phyloP scores from a whole-genome alignment of 2,888 invertebrate genomes.

The Andrena fulva region DNA sequence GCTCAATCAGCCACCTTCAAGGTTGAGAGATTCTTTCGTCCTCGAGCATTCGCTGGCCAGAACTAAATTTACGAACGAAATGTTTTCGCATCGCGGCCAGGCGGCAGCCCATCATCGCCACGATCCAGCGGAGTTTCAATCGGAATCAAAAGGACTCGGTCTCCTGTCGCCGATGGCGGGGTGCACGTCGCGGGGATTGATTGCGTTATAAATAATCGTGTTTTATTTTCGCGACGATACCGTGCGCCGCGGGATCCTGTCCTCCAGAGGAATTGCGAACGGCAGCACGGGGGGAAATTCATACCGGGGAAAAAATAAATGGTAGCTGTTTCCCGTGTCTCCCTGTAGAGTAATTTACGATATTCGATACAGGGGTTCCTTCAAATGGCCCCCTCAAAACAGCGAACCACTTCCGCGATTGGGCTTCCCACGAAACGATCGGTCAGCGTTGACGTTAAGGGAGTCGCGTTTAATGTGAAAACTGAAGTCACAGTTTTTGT shows the following conservation, averaged over 20 bases:
- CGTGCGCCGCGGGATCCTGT: not conserved
- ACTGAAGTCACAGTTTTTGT: not conserved
- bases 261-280: not conserved
- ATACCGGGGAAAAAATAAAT: not conserved
- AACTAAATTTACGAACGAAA: conserved; percentile 65
- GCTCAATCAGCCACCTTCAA: conserved; percentile 68
- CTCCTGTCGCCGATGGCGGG: not conserved
- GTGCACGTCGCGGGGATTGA: conserved; percentile 14
- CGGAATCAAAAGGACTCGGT: conserved; percentile 7
- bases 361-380: not conserved
- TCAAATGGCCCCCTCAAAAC: not conserved
- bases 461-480: not conserved
- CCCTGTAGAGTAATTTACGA: not conserved
- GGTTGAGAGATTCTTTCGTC: conserved; percentile 69
- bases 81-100: not conserved
- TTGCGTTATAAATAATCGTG: conserved; percentile 47
- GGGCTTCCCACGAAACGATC: not conserved
- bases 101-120: conserved; percentile 1
- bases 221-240: conserved; percentile 21
- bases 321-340: not conserved
- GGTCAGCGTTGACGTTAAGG: not conserved
- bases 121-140: conserved; percentile 2
- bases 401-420: not conserved
- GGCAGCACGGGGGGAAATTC: not conserved
- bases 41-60: conserved; percentile 42